Evolutionary conservation across 2,888 invertebrate species (phyloP).

Genomic region (Drosophila monieri): DNA sequence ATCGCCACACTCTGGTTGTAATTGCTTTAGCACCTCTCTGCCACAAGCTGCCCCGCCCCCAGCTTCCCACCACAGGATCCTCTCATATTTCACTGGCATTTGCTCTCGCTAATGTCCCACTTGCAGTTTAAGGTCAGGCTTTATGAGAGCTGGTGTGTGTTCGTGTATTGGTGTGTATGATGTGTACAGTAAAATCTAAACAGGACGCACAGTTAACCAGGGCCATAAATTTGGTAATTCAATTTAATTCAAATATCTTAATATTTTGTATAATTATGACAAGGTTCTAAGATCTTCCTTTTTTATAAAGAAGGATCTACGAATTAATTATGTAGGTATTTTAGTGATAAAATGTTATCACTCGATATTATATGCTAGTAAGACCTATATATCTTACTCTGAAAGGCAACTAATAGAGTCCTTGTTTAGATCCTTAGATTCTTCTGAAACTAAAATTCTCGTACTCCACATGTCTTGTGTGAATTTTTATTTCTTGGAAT

Average conservation of each 20-base stretch:
- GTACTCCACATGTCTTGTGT: neutral
- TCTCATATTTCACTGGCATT: conserved; percentile 69
- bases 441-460: too few relatives aligned
- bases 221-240: neutral
- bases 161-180: neutral
- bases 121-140: conserved; percentile 60
- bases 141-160: conserved; percentile 15
- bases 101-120: conserved; percentile 69
- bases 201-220: neutral
- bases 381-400: too few relatives aligned
- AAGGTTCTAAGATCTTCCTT: too few relatives aligned
- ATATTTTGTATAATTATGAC: too few relatives aligned
- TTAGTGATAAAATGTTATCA: too few relatives aligned
- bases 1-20: conserved; percentile 32
- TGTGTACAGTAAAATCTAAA: neutral
- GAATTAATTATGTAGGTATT: too few relatives aligned
- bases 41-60: neutral
- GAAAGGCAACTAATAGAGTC: too few relatives aligned
- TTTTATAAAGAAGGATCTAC: too few relatives aligned
- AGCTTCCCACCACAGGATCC: conserved; percentile 32
- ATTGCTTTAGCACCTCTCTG: conserved; percentile 49
- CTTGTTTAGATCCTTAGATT: too few relatives aligned
- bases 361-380: too few relatives aligned
- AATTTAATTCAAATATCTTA: too few relatives aligned
- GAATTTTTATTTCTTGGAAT: too few relatives aligned